These are phyloP conservation scores for Leptopilina clavipes DNA, from an alignment of 1,140 invertebrate species.

Conservation along the genomic window DNA sequence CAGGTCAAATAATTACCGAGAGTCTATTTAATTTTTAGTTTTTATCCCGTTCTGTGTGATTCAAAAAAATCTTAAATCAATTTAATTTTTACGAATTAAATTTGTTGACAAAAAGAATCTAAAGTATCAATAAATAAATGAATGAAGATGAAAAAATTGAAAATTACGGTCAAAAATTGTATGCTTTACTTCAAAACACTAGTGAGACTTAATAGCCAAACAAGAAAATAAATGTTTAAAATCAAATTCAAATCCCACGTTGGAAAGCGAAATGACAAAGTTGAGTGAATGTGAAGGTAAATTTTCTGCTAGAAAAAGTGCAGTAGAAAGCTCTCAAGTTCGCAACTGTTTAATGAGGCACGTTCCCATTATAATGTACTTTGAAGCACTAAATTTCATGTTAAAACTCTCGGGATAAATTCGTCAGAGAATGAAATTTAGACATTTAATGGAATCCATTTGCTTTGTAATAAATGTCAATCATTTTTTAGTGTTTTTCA, in stretches of 20 bases:
- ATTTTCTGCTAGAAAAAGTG: conserved; percentile 36
- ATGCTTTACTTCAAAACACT: too few species aligned
- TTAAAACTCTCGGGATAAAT: conserved; percentile 19
- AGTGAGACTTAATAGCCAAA: neutral
- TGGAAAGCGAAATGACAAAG: conserved; percentile 10
- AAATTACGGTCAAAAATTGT: too few species aligned
- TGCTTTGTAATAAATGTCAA: neutral
- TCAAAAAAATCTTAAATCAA: too few species aligned
- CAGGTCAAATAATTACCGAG: too few species aligned
- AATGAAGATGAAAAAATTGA: too few species aligned
- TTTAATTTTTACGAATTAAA: too few species aligned
- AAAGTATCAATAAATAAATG: too few species aligned
- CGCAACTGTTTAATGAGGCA: conserved; percentile 50
- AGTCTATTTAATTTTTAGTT: too few species aligned
- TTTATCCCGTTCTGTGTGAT: too few species aligned
- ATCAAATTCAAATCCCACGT: conserved; percentile 12
- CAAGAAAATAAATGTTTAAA: conserved; percentile 2
- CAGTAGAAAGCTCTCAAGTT: conserved; percentile 42
- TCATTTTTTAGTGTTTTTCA: neutral
- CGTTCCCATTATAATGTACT: conserved; percentile 51
- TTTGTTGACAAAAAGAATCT: too few species aligned
- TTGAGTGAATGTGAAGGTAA: conserved; percentile 48
- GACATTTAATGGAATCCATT: conserved; percentile 16
- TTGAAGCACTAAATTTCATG: conserved; percentile 35
- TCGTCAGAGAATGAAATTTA: conserved; percentile 16